Evolutionary conservation across 2,113 vertebrate genomes (phyloP).

Genomic region (Nymphicus hollandicus): DNA sequence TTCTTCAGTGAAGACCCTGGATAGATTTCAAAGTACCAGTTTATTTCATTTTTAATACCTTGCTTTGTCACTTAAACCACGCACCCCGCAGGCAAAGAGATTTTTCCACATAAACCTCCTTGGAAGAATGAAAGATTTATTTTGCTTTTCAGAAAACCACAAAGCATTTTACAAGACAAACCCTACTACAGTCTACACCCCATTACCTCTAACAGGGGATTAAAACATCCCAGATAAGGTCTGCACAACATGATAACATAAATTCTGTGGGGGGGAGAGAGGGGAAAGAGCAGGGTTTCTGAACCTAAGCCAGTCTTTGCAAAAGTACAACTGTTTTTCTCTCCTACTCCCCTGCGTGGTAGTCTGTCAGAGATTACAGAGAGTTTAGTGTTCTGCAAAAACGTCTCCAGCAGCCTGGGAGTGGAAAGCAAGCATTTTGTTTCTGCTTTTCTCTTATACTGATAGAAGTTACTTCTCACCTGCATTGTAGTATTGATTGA

Average conservation of each 20-base stretch:
- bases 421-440: background rate
- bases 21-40: background rate
- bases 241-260: background rate
- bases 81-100: background rate
- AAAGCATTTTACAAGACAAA: background rate
- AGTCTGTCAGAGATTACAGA: background rate
- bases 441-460: background rate
- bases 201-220: background rate
- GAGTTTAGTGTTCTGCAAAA: background rate
- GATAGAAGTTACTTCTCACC: slow-evolving; percentile 72
- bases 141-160: background rate
- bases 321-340: background rate
- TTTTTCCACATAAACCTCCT: background rate
- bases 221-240: background rate
- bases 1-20: background rate
- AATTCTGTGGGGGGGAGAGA: background rate
- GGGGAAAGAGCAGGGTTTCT: background rate
- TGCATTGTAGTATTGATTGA: slow-evolving; percentile 79
- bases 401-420: background rate
- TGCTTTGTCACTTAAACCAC: background rate
- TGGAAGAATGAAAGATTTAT: background rate
- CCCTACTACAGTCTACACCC: background rate
- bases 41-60: background rate
- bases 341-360: background rate
- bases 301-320: background rate